Conservation (phyloP, 2,888 invertebrate genomes). For the Polydrusus pterygomalis region DNA sequence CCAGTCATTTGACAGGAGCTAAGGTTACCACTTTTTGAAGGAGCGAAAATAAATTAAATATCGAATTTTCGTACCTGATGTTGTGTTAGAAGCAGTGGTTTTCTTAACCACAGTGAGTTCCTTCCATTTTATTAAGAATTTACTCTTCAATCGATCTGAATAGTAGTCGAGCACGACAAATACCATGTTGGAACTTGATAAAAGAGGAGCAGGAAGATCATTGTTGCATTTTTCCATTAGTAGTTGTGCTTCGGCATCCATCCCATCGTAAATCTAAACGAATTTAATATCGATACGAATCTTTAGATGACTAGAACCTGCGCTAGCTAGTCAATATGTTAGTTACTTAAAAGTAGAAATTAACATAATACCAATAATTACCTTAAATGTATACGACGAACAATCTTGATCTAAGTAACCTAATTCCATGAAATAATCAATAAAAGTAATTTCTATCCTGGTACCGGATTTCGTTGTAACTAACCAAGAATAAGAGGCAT, state of each 20-base stretch:
- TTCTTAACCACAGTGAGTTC: constrained; percentile 63
- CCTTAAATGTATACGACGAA: constrained; percentile 60
- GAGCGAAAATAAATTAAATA: too few species aligned
- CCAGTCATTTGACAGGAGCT: too few species aligned
- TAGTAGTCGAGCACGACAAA: constrained; percentile 74
- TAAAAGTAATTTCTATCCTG: constrained; percentile 74
- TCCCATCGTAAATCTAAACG: constrained; percentile 82
- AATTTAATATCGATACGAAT: too few species aligned
- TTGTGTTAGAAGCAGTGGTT: constrained; percentile 4
- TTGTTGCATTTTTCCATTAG: constrained; percentile 76
- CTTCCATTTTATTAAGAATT: constrained; percentile 74
- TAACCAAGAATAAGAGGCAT: constrained; percentile 79
- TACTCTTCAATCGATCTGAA: constrained; percentile 70
- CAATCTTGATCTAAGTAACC: constrained; percentile 60
- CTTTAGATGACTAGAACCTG: too few species aligned
- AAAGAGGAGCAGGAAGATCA: constrained; percentile 73
- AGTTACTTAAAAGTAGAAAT: too few species aligned
- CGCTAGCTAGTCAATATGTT: too few species aligned
- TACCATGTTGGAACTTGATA: constrained; percentile 79
- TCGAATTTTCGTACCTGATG: constrained; percentile 26
- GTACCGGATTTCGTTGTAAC: constrained; percentile 77
- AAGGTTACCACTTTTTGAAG: too few species aligned
- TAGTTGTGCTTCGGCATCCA: constrained; percentile 77
- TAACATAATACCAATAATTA: constrained; percentile 46
- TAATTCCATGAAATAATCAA: constrained; percentile 69